Conservation (phyloP, 2,888 invertebrate genomes). For the Lasioglossum morio region DNA sequence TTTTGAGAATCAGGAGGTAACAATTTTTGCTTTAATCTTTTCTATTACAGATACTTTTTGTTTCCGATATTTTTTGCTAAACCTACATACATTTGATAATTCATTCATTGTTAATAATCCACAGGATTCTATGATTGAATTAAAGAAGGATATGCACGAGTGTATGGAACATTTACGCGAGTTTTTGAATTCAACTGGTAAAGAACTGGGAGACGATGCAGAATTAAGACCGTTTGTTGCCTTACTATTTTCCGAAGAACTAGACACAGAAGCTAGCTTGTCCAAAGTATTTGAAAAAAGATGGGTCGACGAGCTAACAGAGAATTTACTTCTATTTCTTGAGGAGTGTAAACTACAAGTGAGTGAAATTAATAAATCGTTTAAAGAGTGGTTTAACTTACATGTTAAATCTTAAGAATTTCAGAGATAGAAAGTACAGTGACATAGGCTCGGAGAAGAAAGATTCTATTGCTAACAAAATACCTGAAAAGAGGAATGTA, state of each 20-base stretch:
- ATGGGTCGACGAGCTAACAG: conserved; percentile 69
- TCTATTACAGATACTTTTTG: neutral
- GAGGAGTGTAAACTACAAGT: conserved; percentile 56
- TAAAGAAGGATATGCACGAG: conserved; percentile 60
- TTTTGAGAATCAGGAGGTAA: conserved; percentile 56
- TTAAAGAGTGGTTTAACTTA: neutral
- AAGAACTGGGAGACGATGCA: conserved; percentile 85
- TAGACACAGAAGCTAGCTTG: conserved; percentile 86
- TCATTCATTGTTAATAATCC: conserved; percentile 52
- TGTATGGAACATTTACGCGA: conserved; percentile 81
- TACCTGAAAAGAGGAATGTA: conserved; percentile 37
- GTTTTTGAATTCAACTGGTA: conserved; percentile 84
- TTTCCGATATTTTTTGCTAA: neutral
- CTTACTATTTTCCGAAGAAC: conserved; percentile 86
- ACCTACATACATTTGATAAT: conserved; percentile 14
- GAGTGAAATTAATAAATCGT: neutral
- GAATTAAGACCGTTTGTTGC: conserved; percentile 86
- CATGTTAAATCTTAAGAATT: conserved; percentile 32
- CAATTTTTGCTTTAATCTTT: neutral
- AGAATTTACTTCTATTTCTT: conserved; percentile 66
- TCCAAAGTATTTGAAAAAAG: conserved; percentile 84
- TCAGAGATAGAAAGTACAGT: conserved; percentile 6
- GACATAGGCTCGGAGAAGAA: conserved; percentile 13
- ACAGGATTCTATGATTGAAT: conserved; percentile 57
- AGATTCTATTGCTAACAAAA: conserved; percentile 16